Percentiles rank a stretch among this genome's conserved stretches.
Evolutionary conservation across 2,888 invertebrate species (phyloP).

Genomic region (Phengaris alcon): DNA sequence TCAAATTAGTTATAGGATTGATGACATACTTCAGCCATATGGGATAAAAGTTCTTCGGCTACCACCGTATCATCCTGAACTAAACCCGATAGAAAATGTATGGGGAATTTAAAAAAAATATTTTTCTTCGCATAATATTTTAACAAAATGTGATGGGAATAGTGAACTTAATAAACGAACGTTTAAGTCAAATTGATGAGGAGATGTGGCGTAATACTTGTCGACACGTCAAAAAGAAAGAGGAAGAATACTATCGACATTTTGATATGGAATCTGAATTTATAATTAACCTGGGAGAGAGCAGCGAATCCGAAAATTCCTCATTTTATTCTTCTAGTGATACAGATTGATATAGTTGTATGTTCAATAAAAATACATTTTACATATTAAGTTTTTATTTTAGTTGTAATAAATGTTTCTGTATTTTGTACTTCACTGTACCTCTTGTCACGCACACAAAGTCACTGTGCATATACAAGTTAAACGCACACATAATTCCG

Average conservation of each 20-base stretch:
- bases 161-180: conserved; percentile 33
- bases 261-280: conserved; percentile 31
- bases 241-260: conserved; percentile 30
- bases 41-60: neutral
- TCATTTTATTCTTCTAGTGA: conserved; percentile 26
- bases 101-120: conserved; percentile 32
- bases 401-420: neutral
- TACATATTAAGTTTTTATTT: neutral
- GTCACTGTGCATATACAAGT: too few species aligned
- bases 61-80: neutral
- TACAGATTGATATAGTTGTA: neutral
- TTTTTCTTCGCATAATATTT: conserved; percentile 30
- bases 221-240: conserved; percentile 29
- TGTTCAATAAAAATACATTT: neutral
- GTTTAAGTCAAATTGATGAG: conserved; percentile 32
- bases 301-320: conserved; percentile 26
- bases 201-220: conserved; percentile 33
- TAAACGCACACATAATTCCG: too few species aligned
- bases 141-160: conserved; percentile 31
- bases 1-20: conserved; percentile 4
- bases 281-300: conserved; percentile 29
- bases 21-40: conserved; percentile 13
- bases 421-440: too few species aligned
- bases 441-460: too few species aligned
- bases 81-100: conserved; percentile 19